Evolutionary conservation across 2,113 vertebrate species (phyloP).

Genomic region (Rhodinocichla rosea): DNA sequence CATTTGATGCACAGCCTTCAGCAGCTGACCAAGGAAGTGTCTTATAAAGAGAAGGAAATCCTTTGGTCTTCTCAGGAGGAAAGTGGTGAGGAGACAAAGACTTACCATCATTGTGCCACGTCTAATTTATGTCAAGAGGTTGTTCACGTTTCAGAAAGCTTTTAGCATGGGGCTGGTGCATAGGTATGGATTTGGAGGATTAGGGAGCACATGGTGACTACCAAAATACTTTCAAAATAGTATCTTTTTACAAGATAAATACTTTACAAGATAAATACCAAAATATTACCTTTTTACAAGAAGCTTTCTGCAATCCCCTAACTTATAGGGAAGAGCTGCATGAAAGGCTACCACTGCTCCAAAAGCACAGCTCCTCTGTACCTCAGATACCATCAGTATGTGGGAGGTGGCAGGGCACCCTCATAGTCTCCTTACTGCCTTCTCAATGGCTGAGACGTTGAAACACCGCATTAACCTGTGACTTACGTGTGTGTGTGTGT

Average conservation of each 20-base stretch:
- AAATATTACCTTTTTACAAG: too few species aligned
- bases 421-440: background rate
- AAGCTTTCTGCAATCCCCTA: background rate
- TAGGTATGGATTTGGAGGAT: background rate
- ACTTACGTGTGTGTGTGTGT: fast-evolving
- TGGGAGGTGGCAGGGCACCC: background rate
- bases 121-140: constrained; percentile 10
- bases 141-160: constrained; percentile 2
- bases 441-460: background rate
- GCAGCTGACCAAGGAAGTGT: background rate
- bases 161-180: background rate
- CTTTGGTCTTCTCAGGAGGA: background rate
- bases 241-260: too few species aligned
- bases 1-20: background rate
- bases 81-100: background rate
- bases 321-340: background rate
- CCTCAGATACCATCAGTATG: background rate
- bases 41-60: background rate
- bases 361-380: background rate
- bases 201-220: background rate
- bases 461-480: background rate
- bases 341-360: background rate
- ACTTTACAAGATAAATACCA: too few species aligned
- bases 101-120: background rate
- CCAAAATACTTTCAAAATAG: background rate